Base-by-base conservation (phyloP, 1,140 invertebrate species). In the Drosophila punjabiensis region DNA sequence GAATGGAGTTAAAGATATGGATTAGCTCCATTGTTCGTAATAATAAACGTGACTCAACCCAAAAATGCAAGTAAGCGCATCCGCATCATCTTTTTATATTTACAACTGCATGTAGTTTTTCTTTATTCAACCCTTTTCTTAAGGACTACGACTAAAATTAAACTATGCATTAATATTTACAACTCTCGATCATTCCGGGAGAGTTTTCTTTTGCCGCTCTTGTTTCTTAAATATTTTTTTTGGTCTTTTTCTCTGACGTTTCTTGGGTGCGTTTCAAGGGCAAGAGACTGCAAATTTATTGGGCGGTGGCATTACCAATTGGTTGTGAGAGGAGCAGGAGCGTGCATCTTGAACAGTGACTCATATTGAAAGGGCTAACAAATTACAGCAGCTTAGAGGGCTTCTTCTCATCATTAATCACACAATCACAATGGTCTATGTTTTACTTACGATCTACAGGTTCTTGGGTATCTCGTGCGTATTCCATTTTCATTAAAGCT, bases 121-220 rank as follows among this genome's bases (percentile, higher is more conserved):
- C 64, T 79, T 87, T 87, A 64, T 77, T 77, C 55, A 85, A 76
- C 76, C 68, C 47, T 50, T 71, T 68, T 69, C 70, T 87, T 79
- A 85, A 47, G 58, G 41, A 64, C 65, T 73, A 77, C 41, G 62
- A 76, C 66, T 85, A 81, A 76, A 56, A 66, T 47, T 65, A 85
- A 81, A 56, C 63, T 73, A 67, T 79, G 48, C 41, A 39, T 64
- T 76, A 75, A 76, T 76, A 85, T 81, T 39, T 85, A 77, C 82
- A 85, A 76, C 62, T 64, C 53, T 55, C 66, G 39, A 47, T 50
- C 41, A 63, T 78, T 39, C 28, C 53, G 39, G 13, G 37, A 33
- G 52, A 35, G 43, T 71, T 53, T 50, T 28, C 33, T 53, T 55
- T 28, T 32, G 35, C 33, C 9, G 7, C 33, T 30, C n/a, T 58